Evolutionary conservation across 2,797 vertebrate genomes (phyloP), one percentile per base, ranked within the genome.

Genomic region (Peromyscus nudipes): DNA sequence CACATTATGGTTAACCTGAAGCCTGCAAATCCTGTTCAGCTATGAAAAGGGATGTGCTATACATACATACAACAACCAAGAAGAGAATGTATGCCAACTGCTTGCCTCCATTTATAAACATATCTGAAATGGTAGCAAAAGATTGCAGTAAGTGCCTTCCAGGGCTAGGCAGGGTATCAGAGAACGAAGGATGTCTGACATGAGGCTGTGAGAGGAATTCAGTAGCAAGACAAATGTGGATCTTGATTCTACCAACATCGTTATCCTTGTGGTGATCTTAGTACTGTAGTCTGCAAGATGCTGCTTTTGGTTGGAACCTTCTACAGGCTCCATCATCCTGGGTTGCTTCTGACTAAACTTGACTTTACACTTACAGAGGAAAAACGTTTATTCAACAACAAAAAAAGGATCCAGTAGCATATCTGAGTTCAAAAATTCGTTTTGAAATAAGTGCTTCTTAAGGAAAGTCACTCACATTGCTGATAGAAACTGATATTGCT

Each of bases 161-260:
- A 67, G 34, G 25, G 6, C 31, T 55, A 31, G 49, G 49, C 46
- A 60, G 27, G 16, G 3, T 37, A 0, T 31, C 14, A 69, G 6
- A 37, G 23, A 13, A 6, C 10, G 4, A 16, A 27, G 31, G 1
- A 1, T 55, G 31, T 29, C 52, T 77, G 16, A 10, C 19, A 57
- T 19, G 0, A 4, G n/a, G 29, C 12, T 23, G 13, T 0, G 2
- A 7, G 46, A 73, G 13, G 13, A 86, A 21, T 37, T 6, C 1
- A 90, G 19, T 0, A 27, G 21, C 25, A 52, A 65, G 16, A n/a
- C 23, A 37, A 40, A 16, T 52, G 7, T 55, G 6, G 17, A 2
- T 88, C 67, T 79, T 49, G 25, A 16, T 16, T 34, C 3, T 49
- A 49, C 29, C 40, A 31, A 21, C 73, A 23, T 37, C 57, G 62